Evolutionary conservation across 2,113 vertebrate genomes (phyloP), one percentile per base, ranked within the genome.

Genomic region (Cottus gobio): DNA sequence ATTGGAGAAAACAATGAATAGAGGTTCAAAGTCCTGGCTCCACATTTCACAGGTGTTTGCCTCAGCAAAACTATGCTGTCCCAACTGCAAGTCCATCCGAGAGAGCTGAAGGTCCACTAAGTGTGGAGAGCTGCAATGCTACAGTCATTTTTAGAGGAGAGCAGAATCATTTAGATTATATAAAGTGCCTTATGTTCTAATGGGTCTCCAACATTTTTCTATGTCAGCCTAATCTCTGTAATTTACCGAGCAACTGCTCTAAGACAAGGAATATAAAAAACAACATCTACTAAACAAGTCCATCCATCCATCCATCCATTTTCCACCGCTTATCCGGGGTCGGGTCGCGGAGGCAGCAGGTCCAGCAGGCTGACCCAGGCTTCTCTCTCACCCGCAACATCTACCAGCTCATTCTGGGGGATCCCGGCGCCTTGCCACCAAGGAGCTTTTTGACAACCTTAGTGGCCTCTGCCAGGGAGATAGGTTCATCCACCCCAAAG

Each of bases 11-110:
- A 75, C 26, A 30, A 61, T 30, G 18, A 62, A 39, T 18, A 56
- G 50, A 52, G 11, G 15, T 69, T 69, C 52, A 62, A 24, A 73
- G 48, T 65, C 6, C 46, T 67, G 78, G 56, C 76, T 57, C 46
- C 26, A 79, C 12, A 63, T 76, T 52, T 70, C 62, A 81, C 73
- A 69, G 39, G 7, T 77, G 22, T 82, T 73, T 75, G 61, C 52
- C 46, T 79, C 63, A 46, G 3, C 52, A 83, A 75, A 67, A 22
- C 75, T 39, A n/a, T 39, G 20, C 75, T 42, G 67, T 64, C 26
- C 31, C 28, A 26, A 85, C 64, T 73, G 61, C 71, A 73, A 48
- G 57, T 79, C 30, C 68, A 72, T 16, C 61, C 30, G 46, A 71
- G 39, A 44, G 37, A 42, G 52, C 16, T 72, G 54, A 66, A 39